Conservation (phyloP, 2,113 vertebrate species). For the Uria lomvia region DNA sequence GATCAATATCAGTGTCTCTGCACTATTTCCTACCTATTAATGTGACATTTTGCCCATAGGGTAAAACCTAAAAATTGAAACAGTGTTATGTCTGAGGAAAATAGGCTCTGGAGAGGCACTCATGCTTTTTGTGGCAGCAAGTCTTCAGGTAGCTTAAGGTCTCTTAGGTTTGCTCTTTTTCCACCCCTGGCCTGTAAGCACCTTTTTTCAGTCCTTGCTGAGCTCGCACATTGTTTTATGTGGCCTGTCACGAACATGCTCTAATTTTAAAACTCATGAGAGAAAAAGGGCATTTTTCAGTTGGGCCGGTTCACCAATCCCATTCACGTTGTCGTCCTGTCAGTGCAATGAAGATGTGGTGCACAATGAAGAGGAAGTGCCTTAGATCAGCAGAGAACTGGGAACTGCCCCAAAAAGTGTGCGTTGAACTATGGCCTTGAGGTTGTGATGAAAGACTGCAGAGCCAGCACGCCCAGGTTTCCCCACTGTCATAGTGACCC, state of each 20-base stretch:
- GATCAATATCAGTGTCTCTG: background rate
- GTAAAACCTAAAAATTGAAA: background rate
- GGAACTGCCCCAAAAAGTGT: background rate
- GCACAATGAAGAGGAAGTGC: background rate
- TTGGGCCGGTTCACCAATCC: background rate
- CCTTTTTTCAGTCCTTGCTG: background rate
- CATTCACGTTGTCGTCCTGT: accelerated
- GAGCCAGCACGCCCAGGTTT: background rate
- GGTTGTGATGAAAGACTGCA: background rate
- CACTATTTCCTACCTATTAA: background rate
- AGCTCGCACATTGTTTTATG: background rate
- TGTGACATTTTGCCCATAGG: background rate
- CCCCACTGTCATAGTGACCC: accelerated
- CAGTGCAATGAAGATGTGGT: background rate
- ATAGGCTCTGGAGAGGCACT: background rate
- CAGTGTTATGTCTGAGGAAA: background rate
- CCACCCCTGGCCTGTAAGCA: background rate
- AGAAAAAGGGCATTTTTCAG: background rate
- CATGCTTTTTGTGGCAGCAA: background rate
- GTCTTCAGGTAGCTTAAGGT: background rate
- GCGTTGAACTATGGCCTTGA: background rate
- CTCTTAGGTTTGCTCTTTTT: background rate
- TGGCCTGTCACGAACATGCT: background rate
- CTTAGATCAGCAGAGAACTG: background rate
- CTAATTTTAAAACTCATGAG: background rate